Base-by-base conservation (phyloP, 2,888 invertebrate genomes). In the Branchipolynoe longqiensis region DNA sequence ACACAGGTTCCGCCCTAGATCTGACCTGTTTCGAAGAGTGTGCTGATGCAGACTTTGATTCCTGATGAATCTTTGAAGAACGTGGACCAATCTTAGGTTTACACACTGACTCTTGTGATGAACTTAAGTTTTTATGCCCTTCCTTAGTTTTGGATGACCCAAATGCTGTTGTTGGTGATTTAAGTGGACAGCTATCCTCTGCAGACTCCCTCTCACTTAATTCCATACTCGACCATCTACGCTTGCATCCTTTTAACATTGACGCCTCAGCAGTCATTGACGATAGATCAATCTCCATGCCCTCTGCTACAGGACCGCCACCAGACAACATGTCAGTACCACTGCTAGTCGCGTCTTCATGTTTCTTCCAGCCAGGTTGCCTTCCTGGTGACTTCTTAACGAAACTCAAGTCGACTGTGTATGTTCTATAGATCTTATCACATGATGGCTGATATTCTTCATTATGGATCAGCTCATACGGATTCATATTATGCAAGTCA, bases 401-500 rank as follows among this genome's bases (percentile, higher is more conserved):
- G n/a, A 38, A 58, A 33, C 36, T 58, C 18, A 31, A 22, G 48
- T 83, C 83, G n/a, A 48, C 69, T n/a, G 6, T 41, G 1, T 83
- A 40, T 18, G 41, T 59, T 69, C 69, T 69, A 22, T 69, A 69
- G 41, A n/a, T 41, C 31, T 28, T 40, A 3, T 78, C 78, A 25
- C 78, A 78, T 25, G 14, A 14, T 1, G 78, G 78, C 1, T 41
- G 41, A 28, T 48, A 41, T n/a, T 41, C 54, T 4, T 40, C 78
- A 3, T 18, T 4, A 28, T 78, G 48, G 22, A n/a, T 48, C 3
- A 78, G 31, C 48, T 78, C 78, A 48, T 54, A 48, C 8, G 41
- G 31, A 40, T 58, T 59, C 62, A 86, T 41, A 22, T 85, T 74
- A 36, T 78, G 41, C 78, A 86, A 36, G n/a, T 82, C 56, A 56